A percentile compares a stretch with the other conserved stretches of the same genome.
Evolutionary conservation across 2,113 vertebrate species (phyloP).

Genomic region (Natator depressus): DNA sequence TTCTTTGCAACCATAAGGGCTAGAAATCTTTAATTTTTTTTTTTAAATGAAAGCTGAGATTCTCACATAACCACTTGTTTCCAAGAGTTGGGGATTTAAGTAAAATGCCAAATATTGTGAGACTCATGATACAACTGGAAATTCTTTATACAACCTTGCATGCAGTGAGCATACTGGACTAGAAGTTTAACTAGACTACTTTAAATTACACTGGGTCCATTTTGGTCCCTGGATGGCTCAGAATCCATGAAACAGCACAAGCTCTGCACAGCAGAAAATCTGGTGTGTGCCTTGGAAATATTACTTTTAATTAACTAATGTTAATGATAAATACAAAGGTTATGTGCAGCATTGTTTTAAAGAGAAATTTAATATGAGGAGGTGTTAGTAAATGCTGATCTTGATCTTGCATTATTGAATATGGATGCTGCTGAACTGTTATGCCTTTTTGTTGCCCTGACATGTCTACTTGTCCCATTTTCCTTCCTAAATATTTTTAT

Average conservation of each 20-base stretch:
- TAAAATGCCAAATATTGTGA: neutral
- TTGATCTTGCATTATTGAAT: neutral
- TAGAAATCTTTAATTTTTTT: neutral
- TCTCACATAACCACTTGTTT: neutral
- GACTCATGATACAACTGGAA: neutral
- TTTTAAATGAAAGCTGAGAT: neutral
- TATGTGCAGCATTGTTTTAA: neutral
- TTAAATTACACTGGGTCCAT: neutral
- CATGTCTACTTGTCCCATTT: fast-evolving
- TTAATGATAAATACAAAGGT: neutral
- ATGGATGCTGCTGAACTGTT: neutral
- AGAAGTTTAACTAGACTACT: neutral
- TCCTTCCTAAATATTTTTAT: neutral
- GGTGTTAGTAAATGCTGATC: neutral
- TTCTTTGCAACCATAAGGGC: neutral
- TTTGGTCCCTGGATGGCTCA: neutral
- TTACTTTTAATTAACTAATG: neutral
- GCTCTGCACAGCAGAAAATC: neutral
- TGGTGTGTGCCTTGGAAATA: neutral
- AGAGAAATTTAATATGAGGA: neutral
- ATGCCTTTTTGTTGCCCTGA: neutral
- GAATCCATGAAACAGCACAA: neutral
- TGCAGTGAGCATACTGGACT: neutral
- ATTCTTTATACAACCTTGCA: neutral
- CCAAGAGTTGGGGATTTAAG: neutral